phyloP scores from a whole-genome alignment of 2,888 invertebrate species.

The Nemapogon koenigi region DNA sequence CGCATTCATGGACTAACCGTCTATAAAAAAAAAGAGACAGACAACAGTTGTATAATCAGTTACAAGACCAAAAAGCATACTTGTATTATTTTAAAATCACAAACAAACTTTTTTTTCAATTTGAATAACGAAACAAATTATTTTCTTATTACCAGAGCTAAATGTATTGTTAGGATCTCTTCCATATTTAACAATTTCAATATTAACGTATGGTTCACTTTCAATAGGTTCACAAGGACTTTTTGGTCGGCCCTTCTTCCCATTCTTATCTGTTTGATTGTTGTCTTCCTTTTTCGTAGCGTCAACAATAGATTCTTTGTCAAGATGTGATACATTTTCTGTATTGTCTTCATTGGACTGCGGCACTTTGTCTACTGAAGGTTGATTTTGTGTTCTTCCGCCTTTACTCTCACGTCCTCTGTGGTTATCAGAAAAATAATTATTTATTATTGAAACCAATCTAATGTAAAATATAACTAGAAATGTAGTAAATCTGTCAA shows the following conservation, averaged over 20 bases:
- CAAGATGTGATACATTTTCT: background rate
- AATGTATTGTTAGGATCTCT: conserved; percentile 74
- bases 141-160: conserved; percentile 70
- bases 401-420: conserved; percentile 56
- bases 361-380: conserved; percentile 18
- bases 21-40: too few relatives aligned
- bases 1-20: too few relatives aligned
- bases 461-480: too few relatives aligned
- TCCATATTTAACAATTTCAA: conserved; percentile 75
- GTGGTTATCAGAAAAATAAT: too few relatives aligned
- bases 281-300: conserved; percentile 28
- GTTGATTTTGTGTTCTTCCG: conserved; percentile 33
- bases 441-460: too few relatives aligned
- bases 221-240: conserved; percentile 73
- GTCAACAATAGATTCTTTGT: conserved; percentile 9
- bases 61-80: too few relatives aligned
- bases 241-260: conserved; percentile 57
- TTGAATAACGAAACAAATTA: too few relatives aligned
- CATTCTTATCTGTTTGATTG: conserved; percentile 29
- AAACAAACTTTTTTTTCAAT: too few relatives aligned
- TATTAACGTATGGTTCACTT: conserved; percentile 69
- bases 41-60: too few relatives aligned
- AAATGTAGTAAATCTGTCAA: too few relatives aligned
- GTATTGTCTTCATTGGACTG: background rate
- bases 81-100: too few relatives aligned